Base-by-base conservation (phyloP, 1,140 invertebrate genomes). In the Orussus abietinus region DNA sequence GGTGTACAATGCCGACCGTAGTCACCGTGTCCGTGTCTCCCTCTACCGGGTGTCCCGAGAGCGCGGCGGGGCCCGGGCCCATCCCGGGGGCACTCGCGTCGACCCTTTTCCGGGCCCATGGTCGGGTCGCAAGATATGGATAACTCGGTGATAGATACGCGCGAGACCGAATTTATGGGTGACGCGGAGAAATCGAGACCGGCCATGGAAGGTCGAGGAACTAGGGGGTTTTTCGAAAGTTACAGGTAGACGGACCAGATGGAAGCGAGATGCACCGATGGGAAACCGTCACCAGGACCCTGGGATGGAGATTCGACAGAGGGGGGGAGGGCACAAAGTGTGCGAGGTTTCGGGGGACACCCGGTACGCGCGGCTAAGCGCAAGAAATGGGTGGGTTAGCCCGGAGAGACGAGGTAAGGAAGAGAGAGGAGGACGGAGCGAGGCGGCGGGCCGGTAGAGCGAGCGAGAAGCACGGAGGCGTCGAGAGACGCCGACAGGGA, bases 1-100 rank as follows among this genome's bases (percentile, higher is more conserved):
- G 57, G 57, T 66, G 58, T 64, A 62, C 61, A 69, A 65, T 61
- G 53, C 54, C 62, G 53, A 64, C 58, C 62, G 55, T 61, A 56
- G 53, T 55, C 53, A 47, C 43, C 57, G 52, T 48, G 51, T 58
- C 51, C 62, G 56, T 53, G 5, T 51, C 38, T 47, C 37, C 17
- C 57, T 64, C 48, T 66, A 72, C 59, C 63, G 63, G 64, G 66
- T 71, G 64, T 55, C 19, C 26, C 14, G 11, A 33, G n/a, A n/a
- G n/a, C n/a, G n/a, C n/a, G n/a, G n/a, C n/a, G n/a, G n/a, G n/a
- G n/a, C n/a, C n/a, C n/a, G n/a, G n/a, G n/a, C n/a, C n/a, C n/a
- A n/a, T n/a, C n/a, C n/a, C n/a, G n/a, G n/a, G n/a, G n/a, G n/a
- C n/a, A n/a, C n/a, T n/a, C n/a, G n/a, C n/a, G n/a, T n/a, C n/a